Conservation (phyloP, 2,888 invertebrate species). For the Notodonta dromedarius region DNA sequence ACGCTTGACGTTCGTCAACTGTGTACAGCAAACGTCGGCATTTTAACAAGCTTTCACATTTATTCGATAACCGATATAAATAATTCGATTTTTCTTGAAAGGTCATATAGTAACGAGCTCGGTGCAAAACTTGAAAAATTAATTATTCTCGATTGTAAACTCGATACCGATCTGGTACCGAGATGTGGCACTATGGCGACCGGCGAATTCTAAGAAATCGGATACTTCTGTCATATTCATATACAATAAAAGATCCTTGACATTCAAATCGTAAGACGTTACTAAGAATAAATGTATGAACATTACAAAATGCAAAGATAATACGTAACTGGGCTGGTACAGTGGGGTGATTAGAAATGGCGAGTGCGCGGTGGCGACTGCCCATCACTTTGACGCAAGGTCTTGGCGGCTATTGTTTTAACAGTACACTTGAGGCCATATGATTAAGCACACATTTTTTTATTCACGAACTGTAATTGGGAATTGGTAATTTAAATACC, state of each 20-base stretch:
- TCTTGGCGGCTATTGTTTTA: constrained; percentile 44
- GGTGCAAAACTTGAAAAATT: constrained; percentile 19
- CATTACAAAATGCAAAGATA: constrained; percentile 18
- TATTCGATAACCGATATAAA: constrained; percentile 30
- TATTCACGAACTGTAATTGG: not conserved
- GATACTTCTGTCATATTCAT: constrained; percentile 4
- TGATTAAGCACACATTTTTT: constrained; percentile 7
- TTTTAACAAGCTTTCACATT: constrained; percentile 62
- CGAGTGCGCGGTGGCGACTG: constrained; percentile 32
- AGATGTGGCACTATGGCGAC: not conserved
- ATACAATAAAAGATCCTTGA: constrained; percentile 7
- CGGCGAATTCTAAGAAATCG: constrained; percentile 6
- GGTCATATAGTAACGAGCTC: constrained; percentile 43
- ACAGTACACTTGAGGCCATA: constrained; percentile 33
- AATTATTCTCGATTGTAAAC: constrained; percentile 13
- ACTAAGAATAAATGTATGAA: constrained; percentile 1
- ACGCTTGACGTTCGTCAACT: constrained; percentile 58
- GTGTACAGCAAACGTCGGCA: constrained; percentile 45
- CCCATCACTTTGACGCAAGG: constrained; percentile 42
- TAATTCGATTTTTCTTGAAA: constrained; percentile 42
- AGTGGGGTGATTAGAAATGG: constrained; percentile 11
- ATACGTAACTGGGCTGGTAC: constrained; percentile 9
- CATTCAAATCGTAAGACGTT: constrained; percentile 5
- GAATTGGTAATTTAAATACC: not conserved
- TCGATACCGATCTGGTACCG: constrained; percentile 2